phyloP scores from a whole-genome alignment of 2,888 invertebrate genomes.

The Habrosyne pyritoides region DNA sequence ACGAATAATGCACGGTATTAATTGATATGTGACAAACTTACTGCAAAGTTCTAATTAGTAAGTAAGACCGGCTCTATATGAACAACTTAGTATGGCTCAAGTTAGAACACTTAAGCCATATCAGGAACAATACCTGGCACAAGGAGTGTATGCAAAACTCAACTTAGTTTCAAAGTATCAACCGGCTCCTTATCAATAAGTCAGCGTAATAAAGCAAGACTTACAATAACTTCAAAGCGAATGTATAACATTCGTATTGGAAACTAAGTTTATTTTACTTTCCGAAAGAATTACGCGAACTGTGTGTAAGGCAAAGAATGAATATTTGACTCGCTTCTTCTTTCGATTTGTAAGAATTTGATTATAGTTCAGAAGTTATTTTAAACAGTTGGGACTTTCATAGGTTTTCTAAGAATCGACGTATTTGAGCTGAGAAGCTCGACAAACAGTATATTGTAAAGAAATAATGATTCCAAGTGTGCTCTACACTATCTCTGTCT shows the following conservation, averaged over 20 bases:
- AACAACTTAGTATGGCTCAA: slow-evolving; percentile 20
- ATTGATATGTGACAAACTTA: neutral
- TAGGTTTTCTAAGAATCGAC: neutral
- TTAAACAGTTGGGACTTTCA: neutral
- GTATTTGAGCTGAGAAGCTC: neutral
- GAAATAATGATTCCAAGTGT: neutral
- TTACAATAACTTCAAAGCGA: neutral
- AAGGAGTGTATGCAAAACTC: slow-evolving; percentile 43
- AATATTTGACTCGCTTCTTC: slow-evolving; percentile 2
- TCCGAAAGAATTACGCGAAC: neutral
- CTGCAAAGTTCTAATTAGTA: neutral
- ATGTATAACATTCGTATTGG: slow-evolving; percentile 5
- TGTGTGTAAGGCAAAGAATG: neutral
- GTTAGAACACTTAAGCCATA: slow-evolving; percentile 48
- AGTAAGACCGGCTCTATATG: neutral
- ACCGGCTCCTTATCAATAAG: neutral
- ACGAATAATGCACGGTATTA: neutral
- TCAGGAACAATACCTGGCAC: slow-evolving; percentile 51
- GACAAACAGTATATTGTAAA: neutral
- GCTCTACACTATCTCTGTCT: too few species aligned
- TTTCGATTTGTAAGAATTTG: slow-evolving; percentile 1
- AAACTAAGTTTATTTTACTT: neutral
- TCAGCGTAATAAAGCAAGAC: slow-evolving; percentile 3
- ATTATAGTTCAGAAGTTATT: slow-evolving; percentile 2
- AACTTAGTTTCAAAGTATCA: slow-evolving; percentile 30